Conservation (phyloP, 2,888 invertebrate genomes). For the Thyatira batis region DNA sequence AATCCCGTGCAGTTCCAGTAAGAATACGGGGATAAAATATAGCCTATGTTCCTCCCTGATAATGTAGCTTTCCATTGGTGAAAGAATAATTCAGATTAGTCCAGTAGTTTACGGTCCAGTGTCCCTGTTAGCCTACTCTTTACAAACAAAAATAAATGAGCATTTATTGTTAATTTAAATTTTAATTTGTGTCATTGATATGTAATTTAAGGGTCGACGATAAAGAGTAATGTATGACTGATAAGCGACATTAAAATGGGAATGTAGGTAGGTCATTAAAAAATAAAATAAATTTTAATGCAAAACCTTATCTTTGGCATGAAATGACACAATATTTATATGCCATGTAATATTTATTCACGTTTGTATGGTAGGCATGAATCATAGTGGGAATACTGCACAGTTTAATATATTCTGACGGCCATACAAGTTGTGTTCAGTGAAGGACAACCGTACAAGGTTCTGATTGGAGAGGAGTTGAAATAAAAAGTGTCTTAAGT, state of each 20-base stretch:
- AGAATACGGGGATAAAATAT: no score
- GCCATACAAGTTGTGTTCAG: constrained; percentile 2
- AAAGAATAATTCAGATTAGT: no score
- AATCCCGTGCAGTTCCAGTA: no score
- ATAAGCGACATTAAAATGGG: neutral
- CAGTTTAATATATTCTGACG: constrained; percentile 29
- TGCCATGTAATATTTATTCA: neutral
- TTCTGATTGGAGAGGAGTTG: neutral
- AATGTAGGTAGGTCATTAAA: neutral
- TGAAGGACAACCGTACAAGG: neutral
- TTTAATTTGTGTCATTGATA: no score
- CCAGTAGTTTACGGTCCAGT: no score
- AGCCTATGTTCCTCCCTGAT: no score
- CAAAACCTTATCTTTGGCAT: neutral
- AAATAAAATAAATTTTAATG: neutral
- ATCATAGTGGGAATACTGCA: constrained; percentile 35
- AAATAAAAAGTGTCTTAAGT: neutral
- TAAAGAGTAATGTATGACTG: no score
- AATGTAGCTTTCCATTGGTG: no score
- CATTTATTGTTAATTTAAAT: no score
- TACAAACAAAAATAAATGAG: no score
- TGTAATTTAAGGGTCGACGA: no score
- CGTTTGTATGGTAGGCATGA: constrained; percentile 11
- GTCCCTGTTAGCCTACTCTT: no score
- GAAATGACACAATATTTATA: neutral